Evolutionary conservation across 2,113 vertebrate genomes (phyloP), one percentile per base, ranked within the genome.

Genomic region (Actinemys pallida): DNA sequence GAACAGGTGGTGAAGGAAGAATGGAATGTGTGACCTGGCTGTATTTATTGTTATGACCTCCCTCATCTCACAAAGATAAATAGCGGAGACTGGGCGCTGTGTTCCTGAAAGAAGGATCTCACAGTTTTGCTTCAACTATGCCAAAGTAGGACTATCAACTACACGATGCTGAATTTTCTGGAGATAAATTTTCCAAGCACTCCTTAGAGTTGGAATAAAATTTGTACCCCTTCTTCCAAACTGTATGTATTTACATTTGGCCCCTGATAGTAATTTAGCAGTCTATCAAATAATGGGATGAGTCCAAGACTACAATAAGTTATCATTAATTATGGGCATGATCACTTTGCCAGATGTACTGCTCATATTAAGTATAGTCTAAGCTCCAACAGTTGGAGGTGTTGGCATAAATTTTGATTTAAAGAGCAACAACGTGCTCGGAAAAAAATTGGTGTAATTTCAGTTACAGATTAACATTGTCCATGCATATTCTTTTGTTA

Each of bases 381-480:
- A 93, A 69, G 31, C 20, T 87, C 85, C 47, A 95, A 90, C 17
- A 87, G 80, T 57, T n/a, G 22, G 35, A 93, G 83, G 14, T 0
- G 0, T 42, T 9, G 50, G 90, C 75, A 95, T 57, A 75, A 94
- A 78, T 87, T 94, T 69, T 79, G 49, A 35, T 86, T 95, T 83
- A 86, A 95, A 95, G 69, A 94, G 49, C 52, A 93, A 83, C 65
- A 86, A n/a, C 13, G 20, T 85, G 65, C 25, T 92, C 5, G 13
- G 45, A 7, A 35, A 79, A 56, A 83, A 87, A 83, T 13, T 12
- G 27, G 17, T 24, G 3, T 8, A 5, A 87, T 59, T 87, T 93
- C 13, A 93, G 19, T 42, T 45, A 56, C 57, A 76, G 91, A 94
- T 86, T 88, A 75, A 14, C 17, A n/a, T n/a, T 65, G 62, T 65